Conservation (phyloP, 2,113 vertebrate genomes). For the Nothoprocta pentlandii region DNA sequence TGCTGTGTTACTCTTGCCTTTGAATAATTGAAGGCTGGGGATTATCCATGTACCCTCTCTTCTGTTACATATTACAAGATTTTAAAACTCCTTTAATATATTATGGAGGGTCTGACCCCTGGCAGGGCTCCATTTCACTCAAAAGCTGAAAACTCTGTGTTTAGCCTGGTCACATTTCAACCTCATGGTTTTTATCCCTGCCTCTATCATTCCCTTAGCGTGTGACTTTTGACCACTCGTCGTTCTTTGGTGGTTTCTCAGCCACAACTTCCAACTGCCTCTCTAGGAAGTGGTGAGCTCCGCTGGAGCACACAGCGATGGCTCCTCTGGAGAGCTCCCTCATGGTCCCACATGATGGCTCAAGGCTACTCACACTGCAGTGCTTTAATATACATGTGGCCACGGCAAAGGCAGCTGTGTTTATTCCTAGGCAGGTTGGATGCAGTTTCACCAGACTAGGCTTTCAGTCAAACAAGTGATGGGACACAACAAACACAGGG, state of each 20-base stretch:
- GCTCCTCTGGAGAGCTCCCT: background rate
- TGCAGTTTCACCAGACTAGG: background rate
- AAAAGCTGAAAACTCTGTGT: background rate
- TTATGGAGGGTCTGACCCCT: background rate
- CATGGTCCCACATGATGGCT: background rate
- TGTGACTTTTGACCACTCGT: no score
- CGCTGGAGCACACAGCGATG: no score
- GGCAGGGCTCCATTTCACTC: background rate
- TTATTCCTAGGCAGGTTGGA: background rate
- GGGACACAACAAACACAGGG: background rate
- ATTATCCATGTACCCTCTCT: background rate
- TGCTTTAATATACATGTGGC: rapidly evolving
- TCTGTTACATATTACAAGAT: background rate
- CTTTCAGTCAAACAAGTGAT: background rate
- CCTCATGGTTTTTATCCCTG: background rate
- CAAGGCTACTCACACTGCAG: rapidly evolving
- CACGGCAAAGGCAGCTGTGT: background rate
- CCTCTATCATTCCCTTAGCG: no score
- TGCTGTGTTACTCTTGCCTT: background rate
- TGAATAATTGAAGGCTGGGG: background rate
- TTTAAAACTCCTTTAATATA: background rate
- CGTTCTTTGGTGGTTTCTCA: background rate
- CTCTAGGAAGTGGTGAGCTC: background rate
- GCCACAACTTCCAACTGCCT: background rate
- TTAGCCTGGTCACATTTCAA: background rate